Evolutionary conservation across 2,113 vertebrate genomes (phyloP), one percentile per base, ranked within the genome.

Genomic region (Oenanthe oenanthe): DNA sequence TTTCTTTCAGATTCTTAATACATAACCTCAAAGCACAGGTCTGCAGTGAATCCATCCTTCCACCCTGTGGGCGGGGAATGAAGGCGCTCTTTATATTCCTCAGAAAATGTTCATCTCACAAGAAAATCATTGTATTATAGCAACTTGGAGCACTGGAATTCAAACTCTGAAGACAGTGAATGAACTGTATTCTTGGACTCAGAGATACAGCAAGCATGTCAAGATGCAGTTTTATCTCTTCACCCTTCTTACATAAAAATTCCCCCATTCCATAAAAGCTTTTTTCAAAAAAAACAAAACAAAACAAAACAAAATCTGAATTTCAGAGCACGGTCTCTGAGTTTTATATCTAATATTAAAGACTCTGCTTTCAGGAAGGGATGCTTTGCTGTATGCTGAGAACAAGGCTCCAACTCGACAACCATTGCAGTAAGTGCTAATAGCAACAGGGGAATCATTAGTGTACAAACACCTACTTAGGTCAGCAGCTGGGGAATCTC

Each of bases 1-100:
- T 93, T 96, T 93, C 78, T 87, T 94, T 96, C 68, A 94, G 70
- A 82, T 92, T 96, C 92, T 94, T 96, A 85, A 92, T 81, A 82
- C 34, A 73, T 36, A 95, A 47, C 83, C 95, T 97, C 93, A 90
- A 96, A 96, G 93, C 40, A 80, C 93, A 96, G 92, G 91, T 97
- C 81, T 93, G 89, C 82, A 88, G 85, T 71, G 94, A 94, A 89
- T 72, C 88, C 90, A 74, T 95, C 86, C 82, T 96, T 95, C 90
- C 81, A 94, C 51, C 10, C 92, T 80, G 90, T 95, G 81, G 85
- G 93, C 2, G 12, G 42, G 34, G 34, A 96, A 76, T 95, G 82
- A 95, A 95, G 88, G 86, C 10, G 4, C 40, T 85, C 92, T 93
- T 94, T 96, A 93, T 89, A 62, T 84, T 95, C 84, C 85, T 80